Evolutionary conservation across 2,888 invertebrate genomes (phyloP), one percentile per base, ranked within the genome.

Genomic region (Sicus ferrugineus): DNA sequence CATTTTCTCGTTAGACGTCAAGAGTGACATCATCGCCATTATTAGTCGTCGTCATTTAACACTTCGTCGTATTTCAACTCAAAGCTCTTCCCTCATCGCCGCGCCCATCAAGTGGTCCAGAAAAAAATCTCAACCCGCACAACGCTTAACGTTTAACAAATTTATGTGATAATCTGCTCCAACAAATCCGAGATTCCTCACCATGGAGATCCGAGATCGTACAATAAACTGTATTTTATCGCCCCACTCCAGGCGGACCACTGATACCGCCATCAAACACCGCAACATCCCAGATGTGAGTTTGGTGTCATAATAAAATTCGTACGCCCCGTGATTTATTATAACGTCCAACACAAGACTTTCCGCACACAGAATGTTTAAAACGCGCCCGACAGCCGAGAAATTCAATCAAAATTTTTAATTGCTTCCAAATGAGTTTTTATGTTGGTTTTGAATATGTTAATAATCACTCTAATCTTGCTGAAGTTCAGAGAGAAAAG

Each of bases 141-240:
- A 65, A 65, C 54, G 54, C 46, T 56, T 56, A 67, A 67, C 67
- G 54, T 58, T 56, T 56, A 67, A 67, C 67, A 67, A 67, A 67
- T 67, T 67, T 30, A 56, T 58, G 42, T 26, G 23, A 67, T 65
- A 58, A 56, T 67, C 42, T 26, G 38, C 42, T 48, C 46, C 23
- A 38, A 21, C 21, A 21, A 26, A 42, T 46, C 26, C 46, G 34
- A n/a, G n/a, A 16, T 28, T 54, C 2, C 52, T 28, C 16, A n/a
- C 19, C 31, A 28, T 26, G 56, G 54, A 66, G 48, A 56, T 66
- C 56, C 48, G 42, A 52, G 48, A 28, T 56, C 28, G 19, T 28
- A 50, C 19, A 54, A 56, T 54, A 56, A 56, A 56, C 66, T 23
- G 19, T 54, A 56, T 54, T 56, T 38, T 66, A 66, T 66, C 42